Evolutionary conservation across 2,888 invertebrate genomes (phyloP), one percentile per base, ranked within the genome.

Genomic region (Cyaniris semiargus): DNA sequence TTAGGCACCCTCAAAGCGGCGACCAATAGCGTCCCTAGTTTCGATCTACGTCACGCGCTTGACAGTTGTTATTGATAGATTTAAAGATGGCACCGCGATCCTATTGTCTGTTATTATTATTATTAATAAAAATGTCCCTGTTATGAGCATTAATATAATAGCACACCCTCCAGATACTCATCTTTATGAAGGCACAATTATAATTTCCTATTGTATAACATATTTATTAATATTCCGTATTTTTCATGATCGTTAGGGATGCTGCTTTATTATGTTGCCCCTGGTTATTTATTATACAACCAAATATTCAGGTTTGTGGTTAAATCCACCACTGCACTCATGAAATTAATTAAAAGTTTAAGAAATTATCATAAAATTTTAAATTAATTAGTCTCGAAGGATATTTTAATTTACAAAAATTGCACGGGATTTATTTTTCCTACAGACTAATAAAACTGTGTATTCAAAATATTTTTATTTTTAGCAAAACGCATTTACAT

Each of bases 71-170:
- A 80, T 79, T 80, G 80, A 78, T 80, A 81, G 81, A 83, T 90
- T 91, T 85, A 90, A 92, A 90, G 91, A 92, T 93, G 92, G 91
- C 90, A 89, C 89, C 88, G 81, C 79, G 80, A 80, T 82, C 80
- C 80, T 81, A 81, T 84, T 82, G 83, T 83, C 78, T 80, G 76
- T 78, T 78, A 79, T 75, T 82, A 82, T 83, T 83, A 83, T 83
- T 83, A 82, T 79, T 79, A 76, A 74, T 38, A 44, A 44, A 66
- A 38, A 18, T 74, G 75, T 75, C 31, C 56, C 70, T 76, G 34
- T 70, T 58, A 18, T 18, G 27, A 21, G 10, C 21, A 60, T 60
- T 10, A 60, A 31, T 66, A 66, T 66, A 31, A 72, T 44, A 38
- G 38, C 38, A 44, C 13, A 74, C 74, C 38, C 74, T 44, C 27